Base-by-base conservation (phyloP, 1,140 invertebrate species). In the Lepeophtheirus salmonis region DNA sequence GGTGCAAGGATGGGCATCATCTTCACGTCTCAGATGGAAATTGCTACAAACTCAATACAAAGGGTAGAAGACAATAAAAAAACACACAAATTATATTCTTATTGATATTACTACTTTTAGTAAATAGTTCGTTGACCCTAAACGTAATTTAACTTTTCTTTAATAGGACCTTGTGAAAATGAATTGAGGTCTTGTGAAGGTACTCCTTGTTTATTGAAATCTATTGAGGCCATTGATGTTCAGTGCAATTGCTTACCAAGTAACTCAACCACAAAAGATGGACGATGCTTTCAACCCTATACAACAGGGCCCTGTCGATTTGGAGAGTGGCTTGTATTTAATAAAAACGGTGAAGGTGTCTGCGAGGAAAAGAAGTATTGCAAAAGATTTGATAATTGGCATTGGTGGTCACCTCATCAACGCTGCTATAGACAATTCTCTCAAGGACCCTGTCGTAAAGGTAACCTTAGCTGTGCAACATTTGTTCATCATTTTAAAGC, bases 311-410 rank as follows among this genome's bases (percentile, higher is more conserved):
- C 67, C 6, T 68, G 67, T 48, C 25, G 26, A 22, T 60, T 60
- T 16, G 67, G 67, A 13, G 63, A 68, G 25, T 68, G 67, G 67
- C 61, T 68, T 2, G 66, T 68, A 0, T 67, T 65, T 60, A 65
- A 63, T 2, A 60, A 64, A 61, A 64, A 62, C 6, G 65, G 63
- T 51, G 62, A 64, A 2, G 64, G 63, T 22, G 61, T 59, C 3
- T 68, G 67, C 57, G 56, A 68, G 26, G 26, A 50, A 14, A 68
- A 68, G 63, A 62, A 60, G 14, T 65, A 65, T 16, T 68, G 67
- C 60, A 62, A 65, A 3, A 56, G 67, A n/a, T 68, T 66, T 53
- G 67, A 68, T 57, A 68, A 68, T 62, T 68, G 67, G 67, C 68
- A 67, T 63, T 67, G 57, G 55, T 68, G 67, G 67, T 58, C 63